Conservation (phyloP, 1,140 invertebrate species). For the Drosophila malerkotliana region DNA sequence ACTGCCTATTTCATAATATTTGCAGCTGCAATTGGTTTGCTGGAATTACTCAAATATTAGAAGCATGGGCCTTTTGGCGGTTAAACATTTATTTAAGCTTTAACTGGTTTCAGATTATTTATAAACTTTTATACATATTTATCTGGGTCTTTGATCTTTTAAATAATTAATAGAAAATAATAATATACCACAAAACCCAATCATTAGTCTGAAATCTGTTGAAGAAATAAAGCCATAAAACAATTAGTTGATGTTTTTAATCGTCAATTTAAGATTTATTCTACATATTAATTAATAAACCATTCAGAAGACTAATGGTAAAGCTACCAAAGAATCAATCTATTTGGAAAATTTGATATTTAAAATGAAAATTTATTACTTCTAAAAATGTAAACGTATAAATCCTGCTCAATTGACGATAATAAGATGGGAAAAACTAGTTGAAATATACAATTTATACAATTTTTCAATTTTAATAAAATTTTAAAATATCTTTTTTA, state of each 20-base stretch:
- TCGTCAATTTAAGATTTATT: not conserved
- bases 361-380: too few relatives aligned
- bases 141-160: slow-evolving; percentile 9
- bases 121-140: not conserved
- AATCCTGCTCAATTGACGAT: too few relatives aligned
- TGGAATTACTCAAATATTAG: not conserved
- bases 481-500: slow-evolving; percentile 9
- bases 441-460: too few relatives aligned
- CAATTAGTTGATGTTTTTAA: not conserved
- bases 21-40: slow-evolving; percentile 21
- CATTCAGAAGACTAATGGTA: not conserved
- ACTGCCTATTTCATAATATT: slow-evolving; percentile 17
- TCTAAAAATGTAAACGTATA: too few relatives aligned
- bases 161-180: slow-evolving; percentile 19
- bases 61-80: slow-evolving; percentile 3
- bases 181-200: not conserved
- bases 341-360: too few relatives aligned
- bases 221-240: slow-evolving; percentile 4
- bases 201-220: slow-evolving; percentile 13
- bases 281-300: not conserved
- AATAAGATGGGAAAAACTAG: too few relatives aligned
- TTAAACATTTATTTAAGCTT: slow-evolving; percentile 10
- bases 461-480: slow-evolving; percentile 10
- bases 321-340: not conserved
- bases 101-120: slow-evolving; percentile 13